These are phyloP conservation scores for Tiliacea aurago DNA, from an alignment of 2,888 invertebrate species.

Conservation along the genomic window DNA sequence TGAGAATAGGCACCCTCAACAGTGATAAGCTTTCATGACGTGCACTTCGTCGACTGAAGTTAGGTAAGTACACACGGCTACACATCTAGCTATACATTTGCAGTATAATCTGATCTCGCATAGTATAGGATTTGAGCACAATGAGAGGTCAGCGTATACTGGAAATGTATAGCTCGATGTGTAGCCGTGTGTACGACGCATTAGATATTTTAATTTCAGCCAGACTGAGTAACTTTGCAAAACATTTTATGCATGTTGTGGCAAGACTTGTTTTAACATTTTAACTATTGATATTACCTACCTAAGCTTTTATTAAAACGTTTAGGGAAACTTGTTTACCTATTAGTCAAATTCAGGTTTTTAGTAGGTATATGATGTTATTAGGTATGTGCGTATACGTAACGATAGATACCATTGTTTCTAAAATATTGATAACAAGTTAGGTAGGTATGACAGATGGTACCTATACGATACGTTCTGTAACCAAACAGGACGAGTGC, in stretches of 20 bases:
- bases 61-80: no score
- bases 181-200: no score
- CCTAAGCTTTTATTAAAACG: not conserved
- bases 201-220: conserved; percentile 1
- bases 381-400: conserved; percentile 15
- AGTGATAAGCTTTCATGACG: conserved; percentile 34
- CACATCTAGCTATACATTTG: no score
- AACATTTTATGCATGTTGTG: not conserved
- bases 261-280: not conserved
- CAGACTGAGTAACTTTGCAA: not conserved
- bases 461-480: conserved; percentile 64
- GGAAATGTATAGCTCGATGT: no score
- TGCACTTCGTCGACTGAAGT: conserved; percentile 1
- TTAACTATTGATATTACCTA: not conserved
- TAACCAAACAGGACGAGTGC: conserved; percentile 72
- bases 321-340: no score
- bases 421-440: conserved; percentile 45
- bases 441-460: conserved; percentile 58
- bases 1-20: conserved; percentile 19
- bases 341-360: not conserved
- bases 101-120: no score
- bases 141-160: no score
- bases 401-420: conserved; percentile 31
- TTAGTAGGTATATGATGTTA: not conserved
- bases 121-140: no score